Conservation (phyloP, 2,888 invertebrate species). For the Pardosa pseudoannulata region DNA sequence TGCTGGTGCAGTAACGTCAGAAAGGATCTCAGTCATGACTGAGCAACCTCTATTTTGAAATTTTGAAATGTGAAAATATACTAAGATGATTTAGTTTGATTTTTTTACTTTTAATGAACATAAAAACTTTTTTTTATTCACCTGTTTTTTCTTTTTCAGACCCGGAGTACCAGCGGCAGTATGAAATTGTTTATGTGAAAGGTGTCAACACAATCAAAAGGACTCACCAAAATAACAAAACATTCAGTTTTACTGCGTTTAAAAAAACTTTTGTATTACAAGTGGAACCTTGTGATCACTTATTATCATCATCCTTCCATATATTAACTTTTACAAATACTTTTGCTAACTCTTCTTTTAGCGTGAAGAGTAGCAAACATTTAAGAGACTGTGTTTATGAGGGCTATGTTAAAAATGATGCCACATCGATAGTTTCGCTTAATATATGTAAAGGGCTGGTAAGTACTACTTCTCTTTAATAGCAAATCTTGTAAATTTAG, state of each 20-base stretch:
- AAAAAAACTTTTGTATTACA: constrained; percentile 35
- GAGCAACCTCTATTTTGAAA: too few species aligned
- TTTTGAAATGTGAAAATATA: too few species aligned
- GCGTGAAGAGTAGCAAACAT: constrained; percentile 11
- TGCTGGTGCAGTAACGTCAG: too few species aligned
- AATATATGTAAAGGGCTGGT: constrained; percentile 48
- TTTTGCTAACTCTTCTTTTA: constrained; percentile 31
- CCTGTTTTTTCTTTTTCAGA: constrained; percentile 45
- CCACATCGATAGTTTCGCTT: constrained; percentile 25
- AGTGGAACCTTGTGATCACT: constrained; percentile 18
- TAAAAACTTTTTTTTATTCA: neutral
- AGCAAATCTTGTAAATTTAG: too few species aligned
- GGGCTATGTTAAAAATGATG: constrained; percentile 35
- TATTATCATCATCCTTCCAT: constrained; percentile 42
- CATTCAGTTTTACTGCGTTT: constrained; percentile 38
- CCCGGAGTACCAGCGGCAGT: constrained; percentile 11
- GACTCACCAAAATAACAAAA: neutral
- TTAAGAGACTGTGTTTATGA: constrained; percentile 41
- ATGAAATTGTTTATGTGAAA: constrained; percentile 18
- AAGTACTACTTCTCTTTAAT: too few species aligned
- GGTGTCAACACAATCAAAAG: neutral
- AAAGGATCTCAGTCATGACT: too few species aligned
- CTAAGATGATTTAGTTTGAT: too few species aligned
- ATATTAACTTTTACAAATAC: constrained; percentile 24
- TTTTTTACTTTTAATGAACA: too few species aligned